A percentile compares a stretch with the other conserved stretches of the same genome.
These are phyloP conservation scores for Pithys albifrons DNA, from an alignment of 2,113 vertebrate genomes.

Conservation along the genomic window DNA sequence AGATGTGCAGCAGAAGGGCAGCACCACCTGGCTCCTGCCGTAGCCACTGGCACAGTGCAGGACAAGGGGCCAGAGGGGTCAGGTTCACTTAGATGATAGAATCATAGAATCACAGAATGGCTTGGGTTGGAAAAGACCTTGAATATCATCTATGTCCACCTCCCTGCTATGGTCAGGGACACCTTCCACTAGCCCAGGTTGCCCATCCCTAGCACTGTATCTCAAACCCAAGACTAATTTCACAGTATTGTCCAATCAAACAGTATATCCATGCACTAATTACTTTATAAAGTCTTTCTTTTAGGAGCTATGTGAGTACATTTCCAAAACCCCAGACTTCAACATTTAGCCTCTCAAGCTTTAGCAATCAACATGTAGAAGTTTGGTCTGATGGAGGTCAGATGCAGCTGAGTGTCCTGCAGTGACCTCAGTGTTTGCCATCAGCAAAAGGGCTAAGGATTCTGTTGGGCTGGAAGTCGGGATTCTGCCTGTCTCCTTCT, in stretches of 20 bases:
- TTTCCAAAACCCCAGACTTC: background rate
- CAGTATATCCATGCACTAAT: accelerated
- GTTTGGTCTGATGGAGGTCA: background rate
- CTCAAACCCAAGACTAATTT: background rate
- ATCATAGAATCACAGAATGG: background rate
- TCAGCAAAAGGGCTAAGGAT: background rate
- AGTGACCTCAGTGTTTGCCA: background rate
- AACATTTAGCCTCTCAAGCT: background rate
- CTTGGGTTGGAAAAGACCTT: background rate
- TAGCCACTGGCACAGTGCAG: accelerated
- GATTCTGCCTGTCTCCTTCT: background rate
- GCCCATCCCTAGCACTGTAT: background rate
- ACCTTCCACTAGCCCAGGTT: background rate
- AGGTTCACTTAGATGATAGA: background rate
- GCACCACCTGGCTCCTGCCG: background rate
- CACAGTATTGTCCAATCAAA: background rate
- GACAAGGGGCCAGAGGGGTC: accelerated
- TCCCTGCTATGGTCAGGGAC: background rate
- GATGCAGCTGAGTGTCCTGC: background rate
- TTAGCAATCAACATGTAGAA: background rate
- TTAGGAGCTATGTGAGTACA: background rate
- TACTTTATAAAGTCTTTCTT: background rate
- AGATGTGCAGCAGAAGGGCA: background rate
- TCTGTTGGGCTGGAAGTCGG: background rate
- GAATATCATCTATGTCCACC: background rate